Conservation (phyloP, 2,797 vertebrate species). For the Distichodus sexfasciatus region DNA sequence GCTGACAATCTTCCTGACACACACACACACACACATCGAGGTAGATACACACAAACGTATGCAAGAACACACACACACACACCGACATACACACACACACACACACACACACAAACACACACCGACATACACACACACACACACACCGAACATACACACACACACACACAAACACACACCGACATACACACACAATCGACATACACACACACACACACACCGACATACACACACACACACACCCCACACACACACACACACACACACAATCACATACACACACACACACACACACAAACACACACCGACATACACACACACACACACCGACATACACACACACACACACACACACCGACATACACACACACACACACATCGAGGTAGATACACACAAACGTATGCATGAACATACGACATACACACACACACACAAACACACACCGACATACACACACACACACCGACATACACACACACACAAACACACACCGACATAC, state of each 20-base stretch:
- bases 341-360: constrained; percentile 14
- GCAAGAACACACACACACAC: neutral
- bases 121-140: neutral
- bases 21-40: too few species aligned
- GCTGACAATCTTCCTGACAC: constrained; percentile 21
- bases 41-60: neutral
- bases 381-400: too few species aligned
- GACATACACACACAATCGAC: too few species aligned
- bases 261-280: too few species aligned
- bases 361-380: constrained; percentile 9
- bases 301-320: neutral
- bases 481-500: neutral
- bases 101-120: constrained; percentile 10
- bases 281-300: neutral
- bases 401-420: neutral
- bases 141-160: neutral
- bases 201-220: neutral
- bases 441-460: neutral
- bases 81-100: neutral
- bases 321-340: too few species aligned
- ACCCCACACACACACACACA: constrained; percentile 4
- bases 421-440: neutral
- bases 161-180: too few species aligned
- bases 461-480: neutral
- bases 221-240: neutral